A percentile compares a stretch with the other conserved stretches of the same genome.
Evolutionary conservation across 2,113 vertebrate species (phyloP).

Genomic region (Ophiodon elongatus): DNA sequence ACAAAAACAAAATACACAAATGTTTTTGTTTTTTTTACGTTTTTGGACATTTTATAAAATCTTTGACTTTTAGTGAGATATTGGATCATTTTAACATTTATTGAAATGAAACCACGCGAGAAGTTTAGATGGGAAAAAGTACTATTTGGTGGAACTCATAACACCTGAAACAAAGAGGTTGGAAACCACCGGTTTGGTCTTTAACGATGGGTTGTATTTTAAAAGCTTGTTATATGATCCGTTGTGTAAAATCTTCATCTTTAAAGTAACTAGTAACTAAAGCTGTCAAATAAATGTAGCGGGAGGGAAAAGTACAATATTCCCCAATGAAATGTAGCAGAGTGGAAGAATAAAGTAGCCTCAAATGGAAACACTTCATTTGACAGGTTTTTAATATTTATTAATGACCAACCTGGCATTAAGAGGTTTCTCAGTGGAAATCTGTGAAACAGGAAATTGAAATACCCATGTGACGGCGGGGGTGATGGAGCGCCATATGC

Average conservation of each 20-base stretch:
- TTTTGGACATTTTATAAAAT: neutral
- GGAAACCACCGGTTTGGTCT: neutral
- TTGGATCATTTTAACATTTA: neutral
- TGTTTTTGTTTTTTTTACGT: neutral
- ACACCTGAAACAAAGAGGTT: neutral
- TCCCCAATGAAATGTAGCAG: neutral
- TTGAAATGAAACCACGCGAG: neutral
- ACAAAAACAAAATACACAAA: neutral
- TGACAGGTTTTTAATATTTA: neutral
- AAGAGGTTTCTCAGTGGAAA: slow-evolving; percentile 10
- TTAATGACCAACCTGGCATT: neutral
- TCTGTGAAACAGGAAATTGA: slow-evolving; percentile 3
- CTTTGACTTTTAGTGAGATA: neutral
- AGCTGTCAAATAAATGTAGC: too few species aligned
- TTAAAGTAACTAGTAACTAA: too few species aligned
- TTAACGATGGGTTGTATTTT: neutral
- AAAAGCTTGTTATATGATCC: neutral
- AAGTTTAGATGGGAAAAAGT: neutral
- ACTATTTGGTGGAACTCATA: neutral
- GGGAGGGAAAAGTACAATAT: neutral
- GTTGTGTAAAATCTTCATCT: neutral
- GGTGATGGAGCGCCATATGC: neutral
- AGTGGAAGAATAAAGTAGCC: neutral
- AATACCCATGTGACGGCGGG: neutral
- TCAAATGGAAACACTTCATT: neutral